These are phyloP conservation scores for Athripsodes cinereus DNA, from an alignment of 2,888 invertebrate genomes.

Conservation along the genomic window DNA sequence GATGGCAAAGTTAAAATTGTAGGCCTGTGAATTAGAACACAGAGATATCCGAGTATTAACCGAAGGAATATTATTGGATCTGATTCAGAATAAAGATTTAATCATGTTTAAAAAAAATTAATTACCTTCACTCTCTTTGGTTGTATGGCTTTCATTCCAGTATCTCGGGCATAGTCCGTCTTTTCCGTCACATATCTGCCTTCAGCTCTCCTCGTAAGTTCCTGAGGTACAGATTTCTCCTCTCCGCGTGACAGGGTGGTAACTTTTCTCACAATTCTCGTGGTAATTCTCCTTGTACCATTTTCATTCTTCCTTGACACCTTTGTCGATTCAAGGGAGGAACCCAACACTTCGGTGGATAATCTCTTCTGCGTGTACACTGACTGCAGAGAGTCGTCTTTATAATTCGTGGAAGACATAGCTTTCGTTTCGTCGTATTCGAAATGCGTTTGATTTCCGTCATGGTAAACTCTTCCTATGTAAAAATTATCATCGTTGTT, in stretches of 20 bases:
- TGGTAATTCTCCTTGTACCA: slow-evolving; percentile 77
- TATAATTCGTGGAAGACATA: slow-evolving; percentile 38
- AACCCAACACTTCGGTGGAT: slow-evolving; percentile 79
- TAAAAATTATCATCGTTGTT: slow-evolving; percentile 35
- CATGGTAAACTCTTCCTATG: slow-evolving; percentile 45
- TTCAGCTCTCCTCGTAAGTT: slow-evolving; percentile 54
- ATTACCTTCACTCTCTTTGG: slow-evolving; percentile 73
- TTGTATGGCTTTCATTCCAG: slow-evolving; percentile 53
- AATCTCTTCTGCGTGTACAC: slow-evolving; percentile 76
- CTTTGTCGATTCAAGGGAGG: slow-evolving; percentile 77
- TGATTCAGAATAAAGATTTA: background rate
- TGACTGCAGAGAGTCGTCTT: slow-evolving; percentile 60
- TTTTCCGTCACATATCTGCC: slow-evolving; percentile 52
- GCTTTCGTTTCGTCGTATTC: slow-evolving; percentile 37
- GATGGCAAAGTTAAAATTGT: no score
- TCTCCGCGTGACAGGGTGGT: slow-evolving; percentile 84
- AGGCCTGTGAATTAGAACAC: no score
- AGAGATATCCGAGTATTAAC: no score
- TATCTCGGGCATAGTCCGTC: slow-evolving; percentile 52
- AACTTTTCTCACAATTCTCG: slow-evolving; percentile 80
- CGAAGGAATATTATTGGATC: no score
- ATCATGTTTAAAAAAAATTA: background rate
- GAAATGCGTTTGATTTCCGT: slow-evolving; percentile 49
- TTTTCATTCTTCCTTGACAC: slow-evolving; percentile 72
- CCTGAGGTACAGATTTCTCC: slow-evolving; percentile 68